Base-by-base conservation (phyloP, 2,113 vertebrate species). In the Trichechus manatus region DNA sequence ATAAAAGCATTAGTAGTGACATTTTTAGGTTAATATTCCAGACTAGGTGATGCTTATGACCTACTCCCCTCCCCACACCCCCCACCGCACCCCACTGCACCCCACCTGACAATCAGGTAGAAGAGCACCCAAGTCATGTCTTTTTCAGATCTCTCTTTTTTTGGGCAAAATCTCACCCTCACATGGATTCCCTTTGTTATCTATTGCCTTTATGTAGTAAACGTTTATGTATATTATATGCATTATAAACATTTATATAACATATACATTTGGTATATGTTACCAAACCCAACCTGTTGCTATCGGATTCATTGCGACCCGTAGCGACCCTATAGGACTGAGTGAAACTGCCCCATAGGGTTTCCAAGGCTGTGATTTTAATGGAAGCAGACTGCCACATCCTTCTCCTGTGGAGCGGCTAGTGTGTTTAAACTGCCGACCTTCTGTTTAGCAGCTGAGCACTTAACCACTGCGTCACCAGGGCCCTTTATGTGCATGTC, bases 11-110 rank as follows among this genome's bases (percentile, higher is more conserved):
- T 53, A 63, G 64, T 50, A 81, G 81, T 68, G 53, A 90, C n/a
- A 11, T 91, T 92, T 95, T 83, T 88, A 93, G 50, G 33, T 83
- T 84, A 47, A 64, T 82, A 72, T 61, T 72, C n/a, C 75, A 72
- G 56, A 80, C 81, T 81, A 82, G 56, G 6, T 96, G 4, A 53
- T 87, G 50, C 31, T 85, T 92, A 39, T 47, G 47, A n/a, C 47
- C 47, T 47, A 5, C 47, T 47, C 6, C 47, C 47, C 53, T n/a
- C n/a, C n/a, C n/a, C n/a, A n/a, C 53, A 56, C 11, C 53, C 53
- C 53, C 53, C 15, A n/a, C n/a, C n/a, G n/a, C n/a, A n/a, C n/a
- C n/a, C n/a, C n/a, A n/a, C n/a, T n/a, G n/a, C n/a, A n/a, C n/a
- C n/a, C n/a, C n/a, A n/a, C n/a, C n/a, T n/a, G n/a, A n/a, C 1